Percentiles rank a stretch among this genome's conserved stretches.
Evolutionary conservation across 2,113 vertebrate species (phyloP).

Genomic region (Glareola pratincola): DNA sequence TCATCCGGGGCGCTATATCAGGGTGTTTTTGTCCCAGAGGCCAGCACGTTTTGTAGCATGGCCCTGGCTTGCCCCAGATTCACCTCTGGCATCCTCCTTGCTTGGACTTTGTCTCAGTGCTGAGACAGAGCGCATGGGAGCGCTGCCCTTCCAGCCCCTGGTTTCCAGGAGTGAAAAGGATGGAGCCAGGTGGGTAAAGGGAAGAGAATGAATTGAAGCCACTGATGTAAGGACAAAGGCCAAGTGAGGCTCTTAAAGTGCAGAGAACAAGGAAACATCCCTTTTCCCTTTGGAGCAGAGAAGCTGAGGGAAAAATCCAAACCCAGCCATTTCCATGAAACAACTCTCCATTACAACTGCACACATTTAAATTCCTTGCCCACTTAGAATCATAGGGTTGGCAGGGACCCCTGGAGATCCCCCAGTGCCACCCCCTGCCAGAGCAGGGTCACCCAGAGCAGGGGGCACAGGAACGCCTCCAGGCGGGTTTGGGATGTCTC

Average conservation of each 20-base stretch:
- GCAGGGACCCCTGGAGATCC: too few relatives aligned
- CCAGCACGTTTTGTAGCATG: background rate
- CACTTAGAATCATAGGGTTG: too few relatives aligned
- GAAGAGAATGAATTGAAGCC: background rate
- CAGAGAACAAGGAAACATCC: background rate
- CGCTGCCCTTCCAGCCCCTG: background rate
- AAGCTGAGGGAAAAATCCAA: background rate
- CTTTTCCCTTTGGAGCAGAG: background rate
- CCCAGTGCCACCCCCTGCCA: too few relatives aligned
- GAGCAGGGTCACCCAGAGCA: too few relatives aligned
- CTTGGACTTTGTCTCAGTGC: background rate
- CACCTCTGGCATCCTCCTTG: background rate
- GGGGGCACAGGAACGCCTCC: too few relatives aligned
- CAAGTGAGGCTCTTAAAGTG: background rate
- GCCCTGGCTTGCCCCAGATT: background rate
- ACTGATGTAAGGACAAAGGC: background rate
- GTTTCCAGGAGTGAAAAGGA: background rate
- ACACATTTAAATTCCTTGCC: fast-evolving
- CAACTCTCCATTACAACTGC: background rate
- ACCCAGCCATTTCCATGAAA: background rate
- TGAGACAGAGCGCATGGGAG: background rate
- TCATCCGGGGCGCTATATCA: background rate
- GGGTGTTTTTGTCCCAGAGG: background rate
- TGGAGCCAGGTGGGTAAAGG: background rate
- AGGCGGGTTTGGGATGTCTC: too few relatives aligned